A percentile compares a stretch with the other conserved stretches of the same genome.
These are phyloP conservation scores for Abrostola tripartita DNA, from an alignment of 2,888 invertebrate genomes.

Conservation along the genomic window DNA sequence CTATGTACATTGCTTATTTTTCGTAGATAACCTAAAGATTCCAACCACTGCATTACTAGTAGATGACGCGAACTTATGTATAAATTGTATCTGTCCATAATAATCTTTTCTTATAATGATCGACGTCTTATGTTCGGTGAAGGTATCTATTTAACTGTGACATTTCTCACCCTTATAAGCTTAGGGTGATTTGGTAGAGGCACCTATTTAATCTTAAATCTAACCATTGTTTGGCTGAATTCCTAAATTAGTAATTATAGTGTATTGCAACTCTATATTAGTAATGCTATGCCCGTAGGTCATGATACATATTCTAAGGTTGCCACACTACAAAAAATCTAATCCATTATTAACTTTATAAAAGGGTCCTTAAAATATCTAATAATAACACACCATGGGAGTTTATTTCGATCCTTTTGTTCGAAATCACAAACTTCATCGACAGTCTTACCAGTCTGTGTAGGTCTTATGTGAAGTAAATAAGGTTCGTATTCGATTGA, in stretches of 20 bases:
- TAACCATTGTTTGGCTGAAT: conserved; percentile 7
- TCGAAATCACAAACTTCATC: conserved; percentile 26
- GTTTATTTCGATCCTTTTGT: conserved; percentile 59
- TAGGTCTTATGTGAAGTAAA: conserved; percentile 8
- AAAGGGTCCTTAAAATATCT: conserved; percentile 62
- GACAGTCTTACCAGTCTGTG: neutral
- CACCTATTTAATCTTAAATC: conserved; percentile 2
- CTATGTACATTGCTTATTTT: too few relatives aligned
- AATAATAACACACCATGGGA: conserved; percentile 64
- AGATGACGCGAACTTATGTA: too few relatives aligned
- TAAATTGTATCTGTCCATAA: too few relatives aligned
- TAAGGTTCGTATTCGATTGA: conserved; percentile 27
- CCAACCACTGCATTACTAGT: too few relatives aligned
- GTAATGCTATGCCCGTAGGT: conserved; percentile 42
- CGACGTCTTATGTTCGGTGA: neutral
- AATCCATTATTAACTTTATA: conserved; percentile 65
- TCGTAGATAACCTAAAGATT: too few relatives aligned
- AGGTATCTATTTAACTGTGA: neutral
- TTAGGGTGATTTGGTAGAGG: conserved; percentile 7
- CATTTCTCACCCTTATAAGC: neutral
- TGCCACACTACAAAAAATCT: conserved; percentile 46
- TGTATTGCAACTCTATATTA: conserved; percentile 22
- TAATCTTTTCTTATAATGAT: neutral
- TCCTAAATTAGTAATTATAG: conserved; percentile 31
- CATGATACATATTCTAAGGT: conserved; percentile 46